A percentile compares a stretch with the other conserved stretches of the same genome.
Evolutionary conservation across 2,113 vertebrate species (phyloP).

Genomic region (Anhinga anhinga): DNA sequence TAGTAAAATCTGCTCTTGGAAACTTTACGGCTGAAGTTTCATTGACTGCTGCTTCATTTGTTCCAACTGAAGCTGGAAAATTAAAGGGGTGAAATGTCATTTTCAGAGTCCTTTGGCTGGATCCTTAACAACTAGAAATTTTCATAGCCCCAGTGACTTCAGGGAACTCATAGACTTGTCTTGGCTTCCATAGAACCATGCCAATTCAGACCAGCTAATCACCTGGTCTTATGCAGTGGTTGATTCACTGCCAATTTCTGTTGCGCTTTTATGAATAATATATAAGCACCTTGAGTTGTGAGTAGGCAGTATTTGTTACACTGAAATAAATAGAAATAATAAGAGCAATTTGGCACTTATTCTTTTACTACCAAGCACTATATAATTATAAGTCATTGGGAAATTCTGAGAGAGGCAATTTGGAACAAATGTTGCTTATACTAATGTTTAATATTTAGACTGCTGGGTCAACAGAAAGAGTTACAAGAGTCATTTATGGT

Average conservation of each 20-base stretch:
- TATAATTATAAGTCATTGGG: constrained; percentile 56
- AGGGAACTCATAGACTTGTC: neutral
- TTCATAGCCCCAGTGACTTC: neutral
- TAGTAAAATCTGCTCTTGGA: neutral
- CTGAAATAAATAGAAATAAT: constrained; percentile 43
- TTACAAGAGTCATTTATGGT: constrained; percentile 61
- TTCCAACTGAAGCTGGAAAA: neutral
- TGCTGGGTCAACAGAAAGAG: constrained; percentile 70
- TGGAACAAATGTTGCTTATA: constrained; percentile 63
- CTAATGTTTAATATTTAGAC: constrained; percentile 74
- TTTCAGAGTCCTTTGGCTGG: neutral
- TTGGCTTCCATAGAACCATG: neutral
- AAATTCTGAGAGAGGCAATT: constrained; percentile 68
- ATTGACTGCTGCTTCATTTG: neutral
- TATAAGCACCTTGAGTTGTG: neutral
- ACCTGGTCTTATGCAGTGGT: neutral
- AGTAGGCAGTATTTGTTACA: neutral
- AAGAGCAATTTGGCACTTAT: constrained; percentile 53
- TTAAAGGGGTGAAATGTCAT: neutral
- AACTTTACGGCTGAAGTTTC: neutral
- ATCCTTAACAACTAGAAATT: neutral
- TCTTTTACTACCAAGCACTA: constrained; percentile 31
- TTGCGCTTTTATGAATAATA: constrained; percentile 12
- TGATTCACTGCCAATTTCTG: neutral
- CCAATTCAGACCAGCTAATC: neutral